Conservation (phyloP, 2,888 invertebrate genomes). For the Caenorhabditis macrosperma region DNA sequence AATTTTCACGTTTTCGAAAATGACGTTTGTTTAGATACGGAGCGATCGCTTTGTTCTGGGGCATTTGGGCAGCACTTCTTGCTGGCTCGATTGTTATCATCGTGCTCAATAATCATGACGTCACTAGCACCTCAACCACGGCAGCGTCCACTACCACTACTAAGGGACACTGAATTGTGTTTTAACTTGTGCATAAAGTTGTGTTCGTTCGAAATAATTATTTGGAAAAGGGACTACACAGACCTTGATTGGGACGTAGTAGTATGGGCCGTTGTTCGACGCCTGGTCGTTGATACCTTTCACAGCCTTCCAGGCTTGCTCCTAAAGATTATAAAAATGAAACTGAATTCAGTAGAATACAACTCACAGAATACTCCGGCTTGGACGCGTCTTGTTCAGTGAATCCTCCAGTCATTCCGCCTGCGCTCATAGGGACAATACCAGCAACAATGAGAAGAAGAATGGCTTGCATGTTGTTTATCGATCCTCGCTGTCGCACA, state of each 20-base stretch:
- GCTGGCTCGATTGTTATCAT: conserved; percentile 64
- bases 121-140: conserved; percentile 42
- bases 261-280: conserved; percentile 69
- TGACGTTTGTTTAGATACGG: conserved; percentile 34
- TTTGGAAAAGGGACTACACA: too few relatives aligned
- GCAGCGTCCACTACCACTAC: conserved; percentile 31
- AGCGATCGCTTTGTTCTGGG: conserved; percentile 59
- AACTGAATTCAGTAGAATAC: background rate
- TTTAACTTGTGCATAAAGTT: conserved; percentile 4
- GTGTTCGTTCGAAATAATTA: background rate
- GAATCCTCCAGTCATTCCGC: conserved; percentile 60
- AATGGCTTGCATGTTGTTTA: conserved; percentile 51
- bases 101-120: conserved; percentile 62
- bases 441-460: conserved; percentile 34
- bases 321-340: conserved; percentile 56
- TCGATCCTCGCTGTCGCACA: conserved; percentile 31
- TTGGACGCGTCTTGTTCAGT: conserved; percentile 64
- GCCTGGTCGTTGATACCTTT: conserved; percentile 66
- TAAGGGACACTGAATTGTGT: conserved; percentile 26
- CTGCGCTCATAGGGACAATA: conserved; percentile 37
- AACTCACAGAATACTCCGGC: conserved; percentile 65
- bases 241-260: conserved; percentile 69
- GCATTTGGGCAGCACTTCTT: conserved; percentile 61
- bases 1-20: background rate
- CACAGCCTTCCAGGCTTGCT: conserved; percentile 63